These are phyloP conservation scores for Glandiceps talaboti DNA, from an alignment of 53 echinoderm and acorn worm genomes.

Conservation along the genomic window DNA sequence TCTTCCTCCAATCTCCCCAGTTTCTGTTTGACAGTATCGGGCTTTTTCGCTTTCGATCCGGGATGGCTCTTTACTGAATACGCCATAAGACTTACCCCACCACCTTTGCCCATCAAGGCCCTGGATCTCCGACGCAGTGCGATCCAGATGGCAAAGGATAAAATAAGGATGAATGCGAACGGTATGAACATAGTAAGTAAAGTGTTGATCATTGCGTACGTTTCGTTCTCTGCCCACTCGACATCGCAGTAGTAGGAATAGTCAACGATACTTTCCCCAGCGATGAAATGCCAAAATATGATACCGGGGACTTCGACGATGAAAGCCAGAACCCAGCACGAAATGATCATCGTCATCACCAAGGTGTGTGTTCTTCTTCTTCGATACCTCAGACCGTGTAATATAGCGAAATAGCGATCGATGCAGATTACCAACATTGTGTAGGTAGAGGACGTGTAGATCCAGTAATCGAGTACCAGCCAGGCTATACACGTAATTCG, in stretches of 20 bases:
- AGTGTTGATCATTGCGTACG: not conserved
- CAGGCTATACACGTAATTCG: not conserved
- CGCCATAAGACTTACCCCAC: not conserved
- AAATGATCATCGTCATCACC: not conserved
- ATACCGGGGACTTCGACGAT: not conserved
- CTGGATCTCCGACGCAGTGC: not conserved
- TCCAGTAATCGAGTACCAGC: not conserved
- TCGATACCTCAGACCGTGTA: not conserved
- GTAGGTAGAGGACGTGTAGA: not conserved
- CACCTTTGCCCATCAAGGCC: not conserved
- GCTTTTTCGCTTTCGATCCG: too few species aligned
- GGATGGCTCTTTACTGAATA: too few species aligned
- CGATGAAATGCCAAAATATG: not conserved
- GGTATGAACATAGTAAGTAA: not conserved
- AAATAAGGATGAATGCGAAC: not conserved
- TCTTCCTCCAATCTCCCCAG: too few species aligned
- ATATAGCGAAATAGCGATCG: not conserved
- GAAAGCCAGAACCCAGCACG: not conserved
- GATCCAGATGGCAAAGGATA: not conserved
- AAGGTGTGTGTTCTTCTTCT: not conserved
- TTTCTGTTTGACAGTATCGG: too few species aligned
- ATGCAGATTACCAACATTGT: not conserved
- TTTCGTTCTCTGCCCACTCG: not conserved
- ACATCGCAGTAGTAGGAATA: not conserved
- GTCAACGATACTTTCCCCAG: not conserved